Conservation (phyloP, 2,888 invertebrate species). For the Flexamia atlantica region DNA sequence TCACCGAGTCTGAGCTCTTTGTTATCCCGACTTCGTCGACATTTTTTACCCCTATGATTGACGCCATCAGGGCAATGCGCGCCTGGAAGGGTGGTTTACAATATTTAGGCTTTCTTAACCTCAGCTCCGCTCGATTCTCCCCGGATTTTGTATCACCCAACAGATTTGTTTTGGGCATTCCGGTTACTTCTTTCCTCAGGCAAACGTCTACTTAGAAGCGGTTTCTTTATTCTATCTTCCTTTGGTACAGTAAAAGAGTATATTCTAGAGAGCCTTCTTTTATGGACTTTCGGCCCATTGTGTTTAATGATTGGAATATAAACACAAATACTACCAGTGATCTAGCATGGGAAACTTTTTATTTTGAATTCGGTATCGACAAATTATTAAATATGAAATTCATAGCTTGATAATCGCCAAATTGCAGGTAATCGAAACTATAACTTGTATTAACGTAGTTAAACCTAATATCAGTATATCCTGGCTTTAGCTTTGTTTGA, state of each 20-base stretch:
- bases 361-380: too few species aligned
- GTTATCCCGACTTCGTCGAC: constrained; percentile 53
- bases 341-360: too few species aligned
- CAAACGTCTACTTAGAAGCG: neutral
- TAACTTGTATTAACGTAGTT: too few species aligned
- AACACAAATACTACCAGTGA: too few species aligned
- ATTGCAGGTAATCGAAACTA: too few species aligned
- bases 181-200: constrained; percentile 41
- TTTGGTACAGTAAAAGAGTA: neutral
- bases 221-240: constrained; percentile 7
- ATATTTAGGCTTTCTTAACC: constrained; percentile 54
- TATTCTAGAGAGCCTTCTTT: neutral
- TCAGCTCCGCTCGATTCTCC: constrained; percentile 32
- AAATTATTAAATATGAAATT: too few species aligned
- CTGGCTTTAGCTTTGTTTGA: too few species aligned
- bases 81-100: constrained; percentile 55
- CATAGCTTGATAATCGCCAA: too few species aligned
- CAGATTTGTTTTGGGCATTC: constrained; percentile 40
- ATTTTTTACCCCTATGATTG: constrained; percentile 57
- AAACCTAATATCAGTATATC: too few species aligned
- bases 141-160: constrained; percentile 21
- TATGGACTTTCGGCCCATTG: neutral
- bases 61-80: constrained; percentile 49
- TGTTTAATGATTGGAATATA: neutral
- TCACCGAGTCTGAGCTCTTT: constrained; percentile 54